These are phyloP conservation scores for Chymomyza fuscimana DNA, from an alignment of 2,888 invertebrate genomes.

Conservation along the genomic window DNA sequence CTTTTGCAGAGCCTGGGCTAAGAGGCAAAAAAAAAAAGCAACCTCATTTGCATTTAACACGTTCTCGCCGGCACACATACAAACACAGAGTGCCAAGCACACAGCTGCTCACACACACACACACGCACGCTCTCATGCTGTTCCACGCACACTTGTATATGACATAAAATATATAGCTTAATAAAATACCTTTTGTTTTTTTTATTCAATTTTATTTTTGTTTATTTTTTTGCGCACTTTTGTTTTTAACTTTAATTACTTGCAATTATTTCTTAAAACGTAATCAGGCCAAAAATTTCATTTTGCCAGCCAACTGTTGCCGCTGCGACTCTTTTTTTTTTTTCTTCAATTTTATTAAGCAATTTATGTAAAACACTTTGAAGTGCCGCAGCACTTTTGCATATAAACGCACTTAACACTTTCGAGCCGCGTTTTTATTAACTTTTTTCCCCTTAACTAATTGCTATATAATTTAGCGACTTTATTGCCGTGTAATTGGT, in stretches of 20 bases:
- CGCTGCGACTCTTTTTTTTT: not conserved
- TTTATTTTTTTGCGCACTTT: slow-evolving; percentile 29
- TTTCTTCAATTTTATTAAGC: slow-evolving; percentile 46
- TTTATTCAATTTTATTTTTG: slow-evolving; percentile 12
- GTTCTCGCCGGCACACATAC: slow-evolving; percentile 33
- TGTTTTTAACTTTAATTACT: slow-evolving; percentile 38
- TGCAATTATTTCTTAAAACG: slow-evolving; percentile 58
- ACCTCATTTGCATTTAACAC: slow-evolving; percentile 71
- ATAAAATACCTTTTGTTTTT: slow-evolving; percentile 47
- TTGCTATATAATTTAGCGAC: slow-evolving; percentile 11
- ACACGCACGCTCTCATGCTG: slow-evolving; percentile 12
- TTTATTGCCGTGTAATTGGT: slow-evolving; percentile 43
- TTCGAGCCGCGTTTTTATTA: slow-evolving; percentile 35
- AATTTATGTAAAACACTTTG: not conserved
- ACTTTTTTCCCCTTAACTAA: slow-evolving; percentile 13
- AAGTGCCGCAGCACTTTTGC: slow-evolving; percentile 1
- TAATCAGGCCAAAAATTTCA: slow-evolving; percentile 6
- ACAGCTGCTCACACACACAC: slow-evolving; percentile 5
- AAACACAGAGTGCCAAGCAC: slow-evolving; percentile 10
- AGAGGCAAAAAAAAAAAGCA: slow-evolving; percentile 12
- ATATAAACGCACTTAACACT: slow-evolving; percentile 10
- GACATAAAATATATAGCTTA: not conserved
- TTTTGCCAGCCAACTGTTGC: slow-evolving; percentile 5
- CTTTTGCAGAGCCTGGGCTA: not conserved
- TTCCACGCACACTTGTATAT: slow-evolving; percentile 9